Evolutionary conservation across 1,140 invertebrate genomes (phyloP).

Genomic region (Macrotrachela quadricornifera): DNA sequence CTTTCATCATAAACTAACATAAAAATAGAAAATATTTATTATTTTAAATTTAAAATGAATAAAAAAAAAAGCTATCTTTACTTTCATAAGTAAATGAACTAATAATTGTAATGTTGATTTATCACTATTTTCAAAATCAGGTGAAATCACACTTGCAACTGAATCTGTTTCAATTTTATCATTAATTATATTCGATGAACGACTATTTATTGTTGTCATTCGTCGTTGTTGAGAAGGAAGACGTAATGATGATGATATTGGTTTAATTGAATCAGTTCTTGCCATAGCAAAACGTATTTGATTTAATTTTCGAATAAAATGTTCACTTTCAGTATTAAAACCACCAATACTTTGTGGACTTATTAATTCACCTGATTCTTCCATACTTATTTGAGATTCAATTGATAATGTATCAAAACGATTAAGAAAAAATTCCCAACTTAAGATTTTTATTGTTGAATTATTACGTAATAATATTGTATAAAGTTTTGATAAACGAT

Average conservation of each 20-base stretch:
- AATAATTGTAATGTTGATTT: conserved; percentile 43
- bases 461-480: conserved; percentile 62
- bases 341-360: no score
- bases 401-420: conserved; percentile 83
- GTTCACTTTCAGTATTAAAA: no score
- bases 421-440: conserved; percentile 94
- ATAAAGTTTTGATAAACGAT: conserved; percentile 68
- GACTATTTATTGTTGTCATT: no score
- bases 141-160: no score
- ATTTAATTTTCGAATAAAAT: no score
- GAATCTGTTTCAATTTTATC: no score
- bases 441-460: conserved; percentile 47
- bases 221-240: no score
- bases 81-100: conserved; percentile 85
- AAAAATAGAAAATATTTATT: conserved; percentile 11
- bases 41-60: neutral
- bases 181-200: no score
- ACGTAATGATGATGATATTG: neutral
- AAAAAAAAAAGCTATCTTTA: no score
- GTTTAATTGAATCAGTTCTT: neutral
- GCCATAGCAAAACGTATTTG: neutral
- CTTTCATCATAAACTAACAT: conserved; percentile 22
- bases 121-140: no score
- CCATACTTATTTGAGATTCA: conserved; percentile 51
- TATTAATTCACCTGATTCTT: no score